Base-by-base conservation (phyloP, 1,140 invertebrate species). In the Trichogramma pretiosum region DNA sequence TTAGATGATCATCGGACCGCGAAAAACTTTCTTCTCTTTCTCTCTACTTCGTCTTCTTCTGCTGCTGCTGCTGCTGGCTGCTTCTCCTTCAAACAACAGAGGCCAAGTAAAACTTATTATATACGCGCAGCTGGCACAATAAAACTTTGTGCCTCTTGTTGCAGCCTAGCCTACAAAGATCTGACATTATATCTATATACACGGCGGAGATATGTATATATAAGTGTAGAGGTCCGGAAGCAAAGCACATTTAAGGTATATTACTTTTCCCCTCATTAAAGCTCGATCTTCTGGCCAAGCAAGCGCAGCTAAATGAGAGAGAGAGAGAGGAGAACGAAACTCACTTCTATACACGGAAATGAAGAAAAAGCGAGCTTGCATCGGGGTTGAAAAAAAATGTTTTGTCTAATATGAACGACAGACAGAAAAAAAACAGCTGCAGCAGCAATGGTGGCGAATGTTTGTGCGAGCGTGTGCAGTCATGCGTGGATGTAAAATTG, bases 211-310 rank as follows among this genome's bases (percentile, higher is more conserved):
- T n/a, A n/a, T n/a, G n/a, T n/a, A n/a, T n/a, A n/a, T n/a, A n/a
- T n/a, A n/a, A n/a, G n/a, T n/a, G n/a, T n/a, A 17, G 23, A 30
- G 16, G 19, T 2, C 18, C 24, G 18, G 21, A 24, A 24, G n/a
- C 5, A 10, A 13, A 21, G 17, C 11, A 49, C 44, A 19, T 43
- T 49, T 49, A 49, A 49, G 47, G 40, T 33, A 44, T 49, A 49
- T 49, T 49, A 49, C 47, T 49, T 49, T 49, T 49, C 44, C 35
- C 34, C 44, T 49, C 47, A 49, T 49, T 49, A 49, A 44, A 44
- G 34, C 41, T 49, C 41, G 44, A 49, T 49, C n/a, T n/a, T 49
- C 42, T 16, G 11, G 13, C 14, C n/a, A 39, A 33, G 47, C 32
- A 32, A 32, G 24, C 26, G n/a, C 11, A 5, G 24, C 18, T 28